Evolutionary conservation across 2,888 invertebrate genomes (phyloP), one percentile per base, ranked within the genome.

Genomic region (Pasiphila rectangulata): DNA sequence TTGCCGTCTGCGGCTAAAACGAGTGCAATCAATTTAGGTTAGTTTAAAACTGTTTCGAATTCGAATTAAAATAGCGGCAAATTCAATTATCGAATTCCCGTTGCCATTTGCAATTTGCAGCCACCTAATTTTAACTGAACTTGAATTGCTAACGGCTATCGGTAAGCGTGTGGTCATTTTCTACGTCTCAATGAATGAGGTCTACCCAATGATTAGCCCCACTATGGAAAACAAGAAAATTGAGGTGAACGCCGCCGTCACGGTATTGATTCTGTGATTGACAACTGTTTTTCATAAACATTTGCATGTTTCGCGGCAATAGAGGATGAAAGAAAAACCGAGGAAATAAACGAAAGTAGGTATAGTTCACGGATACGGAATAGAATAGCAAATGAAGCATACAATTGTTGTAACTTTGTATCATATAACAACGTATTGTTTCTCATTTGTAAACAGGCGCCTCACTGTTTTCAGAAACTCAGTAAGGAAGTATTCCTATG

Each of bases 281-380:
- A 40, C 52, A 61, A 63, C 53, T 29, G 46, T 58, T 59, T 54
- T 55, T 56, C 35, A 45, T 34, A 39, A 23, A 39, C 30, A 38
- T 44, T 40, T 30, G 29, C 50, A 17, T 46, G 51, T 56, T 67
- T 71, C 61, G 67, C 67, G 68, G 69, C 67, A 51, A 64, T 54
- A 55, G 58, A 48, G 57, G 63, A 61, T 61, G 16, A 10, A 53
- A 52, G 56, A 41, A 53, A 49, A 57, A 27, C 50, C 53, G 40
- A 60, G 68, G 68, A 71, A 71, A 71, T 63, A 59, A 67, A 71
- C 66, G 63, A 27, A 27, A 27, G 13, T 27, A n/a, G n/a, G n/a
- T n/a, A 27, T 13, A 7, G 27, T 27, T 27, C 7, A 12, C 7
- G 27, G 27, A 27, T 7, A 27, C 13, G 27, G 9, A 27, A 13